Evolutionary conservation across 2,113 vertebrate species (phyloP).

Genomic region (Pandion haliaetus): DNA sequence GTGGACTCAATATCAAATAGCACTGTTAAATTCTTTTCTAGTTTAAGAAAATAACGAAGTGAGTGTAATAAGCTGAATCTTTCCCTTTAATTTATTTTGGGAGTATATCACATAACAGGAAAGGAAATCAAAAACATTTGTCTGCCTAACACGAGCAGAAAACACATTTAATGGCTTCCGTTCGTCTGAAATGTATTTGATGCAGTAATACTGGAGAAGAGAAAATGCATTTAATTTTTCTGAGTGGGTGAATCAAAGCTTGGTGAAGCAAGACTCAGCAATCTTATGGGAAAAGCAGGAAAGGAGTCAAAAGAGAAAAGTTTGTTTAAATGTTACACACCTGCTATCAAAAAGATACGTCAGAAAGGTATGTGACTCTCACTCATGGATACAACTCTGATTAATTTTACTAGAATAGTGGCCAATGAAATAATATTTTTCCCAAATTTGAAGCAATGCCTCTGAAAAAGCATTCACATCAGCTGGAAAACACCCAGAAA

Average conservation of each 20-base stretch:
- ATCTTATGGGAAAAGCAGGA: neutral
- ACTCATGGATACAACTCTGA: neutral
- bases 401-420: neutral
- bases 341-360: neutral
- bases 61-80: neutral
- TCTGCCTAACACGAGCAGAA: neutral
- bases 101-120: neutral
- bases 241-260: neutral
- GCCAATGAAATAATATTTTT: neutral
- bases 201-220: neutral
- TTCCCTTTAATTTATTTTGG: conserved; percentile 32
- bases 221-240: neutral
- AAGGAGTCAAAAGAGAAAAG: neutral
- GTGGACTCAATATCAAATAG: neutral
- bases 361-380: neutral
- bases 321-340: neutral
- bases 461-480: neutral
- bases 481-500: neutral
- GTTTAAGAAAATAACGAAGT: neutral
- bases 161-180: neutral
- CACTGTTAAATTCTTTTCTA: neutral
- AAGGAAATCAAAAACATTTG: conserved; percentile 53
- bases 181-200: neutral
- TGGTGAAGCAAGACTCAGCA: neutral
- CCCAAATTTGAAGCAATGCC: neutral